Percentiles rank a stretch among this genome's conserved stretches.
Evolutionary conservation across 2,888 invertebrate genomes (phyloP).

Genomic region (Onchidella celtica): DNA sequence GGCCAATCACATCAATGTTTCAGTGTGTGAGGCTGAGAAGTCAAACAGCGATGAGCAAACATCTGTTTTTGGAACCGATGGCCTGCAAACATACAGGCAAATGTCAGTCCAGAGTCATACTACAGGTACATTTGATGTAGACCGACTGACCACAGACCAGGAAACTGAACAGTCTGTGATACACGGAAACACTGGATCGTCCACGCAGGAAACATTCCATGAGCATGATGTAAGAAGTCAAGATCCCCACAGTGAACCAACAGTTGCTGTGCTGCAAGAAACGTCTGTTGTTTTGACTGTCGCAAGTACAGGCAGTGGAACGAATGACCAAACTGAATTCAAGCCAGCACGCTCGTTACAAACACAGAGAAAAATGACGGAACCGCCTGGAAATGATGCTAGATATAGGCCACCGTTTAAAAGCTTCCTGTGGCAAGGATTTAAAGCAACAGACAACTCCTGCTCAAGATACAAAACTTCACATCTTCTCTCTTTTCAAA

Average conservation of each 20-base stretch:
- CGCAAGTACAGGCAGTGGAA: neutral
- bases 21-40: too few species aligned
- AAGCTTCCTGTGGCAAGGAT: neutral
- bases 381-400: neutral
- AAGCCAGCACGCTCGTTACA: neutral
- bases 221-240: neutral
- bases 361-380: neutral
- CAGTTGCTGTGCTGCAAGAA: neutral
- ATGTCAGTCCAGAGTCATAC: neutral
- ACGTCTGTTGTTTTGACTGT: neutral
- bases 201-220: neutral
- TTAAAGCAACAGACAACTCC: too few species aligned
- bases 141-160: neutral
- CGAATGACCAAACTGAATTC: neutral
- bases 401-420: neutral
- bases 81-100: neutral
- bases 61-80: neutral
- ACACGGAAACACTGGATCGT: neutral
- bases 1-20: neutral
- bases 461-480: neutral
- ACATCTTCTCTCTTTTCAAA: neutral
- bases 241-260: neutral
- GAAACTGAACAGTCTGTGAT: neutral
- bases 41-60: neutral
- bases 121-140: neutral